Conservation (phyloP, 2,113 vertebrate genomes). For the Pleuronectes platessa region DNA sequence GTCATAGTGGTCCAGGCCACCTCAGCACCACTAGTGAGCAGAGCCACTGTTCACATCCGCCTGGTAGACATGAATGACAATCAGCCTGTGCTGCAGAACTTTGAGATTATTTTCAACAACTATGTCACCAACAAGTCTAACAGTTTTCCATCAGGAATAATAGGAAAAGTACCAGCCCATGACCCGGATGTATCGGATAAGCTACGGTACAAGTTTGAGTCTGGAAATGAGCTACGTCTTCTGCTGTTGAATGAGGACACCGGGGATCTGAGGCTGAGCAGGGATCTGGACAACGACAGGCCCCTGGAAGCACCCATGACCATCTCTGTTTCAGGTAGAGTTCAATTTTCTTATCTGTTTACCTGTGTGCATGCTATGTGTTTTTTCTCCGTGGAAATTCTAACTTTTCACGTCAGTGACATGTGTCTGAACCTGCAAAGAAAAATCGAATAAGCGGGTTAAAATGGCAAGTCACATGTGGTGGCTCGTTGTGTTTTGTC, state of each 20-base stretch:
- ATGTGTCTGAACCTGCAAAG: background rate
- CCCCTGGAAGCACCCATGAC: constrained; percentile 94
- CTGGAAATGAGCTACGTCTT: constrained; percentile 92
- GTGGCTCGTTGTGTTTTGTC: background rate
- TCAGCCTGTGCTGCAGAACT: constrained; percentile 87
- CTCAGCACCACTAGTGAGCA: constrained; percentile 93
- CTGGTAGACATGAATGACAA: constrained; percentile 95
- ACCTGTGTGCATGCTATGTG: background rate
- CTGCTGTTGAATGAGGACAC: constrained; percentile 89
- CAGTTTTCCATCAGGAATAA: constrained; percentile 94
- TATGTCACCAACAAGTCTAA: constrained; percentile 96
- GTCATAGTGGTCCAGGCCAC: constrained; percentile 96
- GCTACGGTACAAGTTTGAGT: constrained; percentile 90
- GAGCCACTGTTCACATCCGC: constrained; percentile 90
- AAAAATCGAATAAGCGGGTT: no score
- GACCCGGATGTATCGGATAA: constrained; percentile 95
- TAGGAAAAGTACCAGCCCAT: constrained; percentile 93
- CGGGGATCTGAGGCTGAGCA: constrained; percentile 92
- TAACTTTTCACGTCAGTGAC: background rate
- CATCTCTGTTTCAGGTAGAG: constrained; percentile 93
- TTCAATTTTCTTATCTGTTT: background rate
- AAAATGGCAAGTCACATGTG: background rate
- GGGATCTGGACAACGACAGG: constrained; percentile 93
- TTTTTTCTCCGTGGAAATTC: background rate
- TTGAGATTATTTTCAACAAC: constrained; percentile 99